Conservation (phyloP, 2,888 invertebrate genomes). For the Clepsis dumicolana region DNA sequence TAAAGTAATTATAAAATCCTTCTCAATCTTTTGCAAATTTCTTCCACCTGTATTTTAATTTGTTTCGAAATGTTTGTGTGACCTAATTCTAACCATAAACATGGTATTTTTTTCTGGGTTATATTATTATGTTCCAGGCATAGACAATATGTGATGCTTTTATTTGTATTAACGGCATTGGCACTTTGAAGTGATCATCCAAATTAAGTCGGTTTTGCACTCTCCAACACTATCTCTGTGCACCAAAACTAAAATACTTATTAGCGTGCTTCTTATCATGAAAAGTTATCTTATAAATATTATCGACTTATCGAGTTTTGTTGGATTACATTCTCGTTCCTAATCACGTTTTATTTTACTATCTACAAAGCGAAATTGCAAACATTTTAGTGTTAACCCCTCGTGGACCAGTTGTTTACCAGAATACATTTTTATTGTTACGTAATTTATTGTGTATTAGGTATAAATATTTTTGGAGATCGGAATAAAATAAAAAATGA, state of each 20-base stretch:
- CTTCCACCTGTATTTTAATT: constrained; percentile 39
- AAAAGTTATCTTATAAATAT: too few relatives aligned
- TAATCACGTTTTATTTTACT: too few relatives aligned
- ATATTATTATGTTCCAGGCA: constrained; percentile 1
- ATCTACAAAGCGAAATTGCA: too few relatives aligned
- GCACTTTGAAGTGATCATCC: not conserved
- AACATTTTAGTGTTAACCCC: too few relatives aligned
- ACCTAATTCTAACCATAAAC: constrained; percentile 50
- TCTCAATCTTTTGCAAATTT: constrained; percentile 46
- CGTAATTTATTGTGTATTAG: too few relatives aligned
- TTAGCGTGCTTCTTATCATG: not conserved
- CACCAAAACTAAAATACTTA: not conserved
- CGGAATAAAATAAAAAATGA: too few relatives aligned
- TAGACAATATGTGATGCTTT: not conserved
- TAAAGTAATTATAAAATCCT: constrained; percentile 62
- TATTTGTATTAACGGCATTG: not conserved
- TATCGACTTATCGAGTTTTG: too few relatives aligned
- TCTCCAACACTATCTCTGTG: not conserved
- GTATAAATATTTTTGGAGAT: too few relatives aligned
- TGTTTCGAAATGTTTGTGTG: constrained; percentile 43
- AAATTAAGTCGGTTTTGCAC: constrained; percentile 20
- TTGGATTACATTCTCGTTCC: too few relatives aligned
- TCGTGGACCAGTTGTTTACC: too few relatives aligned
- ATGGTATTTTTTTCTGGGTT: constrained; percentile 29
- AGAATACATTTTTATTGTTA: too few relatives aligned